Evolutionary conservation across 2,888 invertebrate genomes (phyloP).

Genomic region (Palloptera scutellata): DNA sequence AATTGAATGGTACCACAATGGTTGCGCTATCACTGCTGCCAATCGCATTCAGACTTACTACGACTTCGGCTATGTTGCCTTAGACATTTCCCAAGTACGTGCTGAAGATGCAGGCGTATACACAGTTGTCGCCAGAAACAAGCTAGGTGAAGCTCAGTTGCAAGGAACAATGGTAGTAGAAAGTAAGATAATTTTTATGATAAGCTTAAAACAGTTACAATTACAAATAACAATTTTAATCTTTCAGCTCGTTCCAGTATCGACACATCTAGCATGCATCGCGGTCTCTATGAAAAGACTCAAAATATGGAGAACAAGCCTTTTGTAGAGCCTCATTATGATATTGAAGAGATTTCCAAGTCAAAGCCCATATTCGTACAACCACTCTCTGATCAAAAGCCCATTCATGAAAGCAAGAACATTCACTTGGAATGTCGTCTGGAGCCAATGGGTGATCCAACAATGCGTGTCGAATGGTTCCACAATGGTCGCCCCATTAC

Average conservation of each 20-base stretch:
- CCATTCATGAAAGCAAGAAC: conserved; percentile 86
- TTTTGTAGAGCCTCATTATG: conserved; percentile 86
- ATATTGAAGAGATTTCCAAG: conserved; percentile 91
- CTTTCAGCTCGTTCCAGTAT: conserved; percentile 81
- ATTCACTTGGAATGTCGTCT: conserved; percentile 90
- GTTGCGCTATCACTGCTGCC: conserved; percentile 85
- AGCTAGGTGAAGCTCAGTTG: conserved; percentile 86
- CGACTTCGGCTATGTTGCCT: conserved; percentile 96
- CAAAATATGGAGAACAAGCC: conserved; percentile 84
- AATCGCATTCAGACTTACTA: conserved; percentile 93
- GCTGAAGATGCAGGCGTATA: conserved; percentile 93
- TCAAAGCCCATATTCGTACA: conserved; percentile 94
- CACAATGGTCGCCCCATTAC: conserved; percentile 90
- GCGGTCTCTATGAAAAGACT: conserved; percentile 85
- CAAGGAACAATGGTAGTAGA: conserved; percentile 87
- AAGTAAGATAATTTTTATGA: conserved; percentile 71
- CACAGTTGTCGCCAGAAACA: conserved; percentile 91
- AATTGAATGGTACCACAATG: conserved; percentile 98
- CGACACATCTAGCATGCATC: conserved; percentile 91
- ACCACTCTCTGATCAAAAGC: conserved; percentile 85
- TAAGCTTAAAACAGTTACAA: background rate
- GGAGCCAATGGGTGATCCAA: conserved; percentile 95
- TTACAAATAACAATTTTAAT: conserved; percentile 16
- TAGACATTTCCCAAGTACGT: conserved; percentile 92
- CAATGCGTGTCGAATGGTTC: conserved; percentile 95